phyloP scores from a whole-genome alignment of 2,797 vertebrate genomes.

The Sebastes itinus region DNA sequence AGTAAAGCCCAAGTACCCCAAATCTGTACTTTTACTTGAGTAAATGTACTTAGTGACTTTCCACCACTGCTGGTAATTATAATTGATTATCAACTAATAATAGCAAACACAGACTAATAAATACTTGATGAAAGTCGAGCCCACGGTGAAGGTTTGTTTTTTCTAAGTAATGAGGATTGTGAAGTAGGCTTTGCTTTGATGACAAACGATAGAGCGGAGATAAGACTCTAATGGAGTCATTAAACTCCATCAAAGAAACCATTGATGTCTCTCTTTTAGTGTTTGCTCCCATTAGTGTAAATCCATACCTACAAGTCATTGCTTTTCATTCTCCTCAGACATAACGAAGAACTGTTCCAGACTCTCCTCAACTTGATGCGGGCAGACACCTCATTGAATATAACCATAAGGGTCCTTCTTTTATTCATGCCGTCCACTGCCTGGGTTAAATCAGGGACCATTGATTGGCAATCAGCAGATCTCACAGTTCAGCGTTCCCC shows the following conservation, averaged over 20 bases:
- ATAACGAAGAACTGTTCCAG: constrained; percentile 27
- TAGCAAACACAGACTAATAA: constrained; percentile 6
- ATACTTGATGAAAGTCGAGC: constrained; percentile 26
- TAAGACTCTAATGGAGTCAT: constrained; percentile 68
- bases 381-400: constrained; percentile 54
- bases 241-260: constrained; percentile 64
- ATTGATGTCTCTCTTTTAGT: constrained; percentile 44
- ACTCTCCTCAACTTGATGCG: constrained; percentile 32
- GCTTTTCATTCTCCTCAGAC: constrained; percentile 48
- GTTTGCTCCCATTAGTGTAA: constrained; percentile 66
- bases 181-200: constrained; percentile 39
- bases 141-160: constrained; percentile 20
- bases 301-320: constrained; percentile 60
- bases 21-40: not conserved
- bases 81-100: constrained; percentile 19
- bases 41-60: not conserved
- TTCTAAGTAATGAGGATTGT: constrained; percentile 28
- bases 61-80: not conserved
- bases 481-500: constrained; percentile 52
- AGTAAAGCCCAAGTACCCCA: not conserved
- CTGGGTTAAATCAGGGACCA: constrained; percentile 71
- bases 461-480: constrained; percentile 80
- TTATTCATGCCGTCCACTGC: constrained; percentile 71
- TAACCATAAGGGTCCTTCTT: constrained; percentile 58
- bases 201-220: constrained; percentile 43